Conservation (phyloP, 2,888 invertebrate genomes). For the Monochamus alternatus region DNA sequence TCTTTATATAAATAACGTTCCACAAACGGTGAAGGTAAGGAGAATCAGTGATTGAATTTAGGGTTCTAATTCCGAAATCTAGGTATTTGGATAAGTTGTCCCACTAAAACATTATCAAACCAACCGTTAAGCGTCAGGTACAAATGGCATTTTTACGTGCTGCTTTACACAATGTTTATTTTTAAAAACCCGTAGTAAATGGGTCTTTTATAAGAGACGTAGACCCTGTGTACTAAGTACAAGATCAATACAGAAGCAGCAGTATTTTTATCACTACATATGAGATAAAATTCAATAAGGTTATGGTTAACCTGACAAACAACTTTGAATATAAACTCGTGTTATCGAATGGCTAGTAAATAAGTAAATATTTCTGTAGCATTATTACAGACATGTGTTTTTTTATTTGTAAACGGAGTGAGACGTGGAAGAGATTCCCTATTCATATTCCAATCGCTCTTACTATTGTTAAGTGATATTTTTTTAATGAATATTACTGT, state of each 20-base stretch:
- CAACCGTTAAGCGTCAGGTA: background rate
- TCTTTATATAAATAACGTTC: too few relatives aligned
- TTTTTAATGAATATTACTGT: constrained; percentile 41
- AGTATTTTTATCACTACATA: constrained; percentile 36
- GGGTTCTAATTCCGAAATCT: background rate
- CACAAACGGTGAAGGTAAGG: too few relatives aligned
- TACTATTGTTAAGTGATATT: constrained; percentile 39
- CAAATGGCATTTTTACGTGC: background rate
- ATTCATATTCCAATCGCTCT: constrained; percentile 30
- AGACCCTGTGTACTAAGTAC: background rate
- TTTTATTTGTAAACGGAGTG: constrained; percentile 27
- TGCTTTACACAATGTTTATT: background rate
- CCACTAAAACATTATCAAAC: background rate
- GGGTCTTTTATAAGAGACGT: constrained; percentile 2
- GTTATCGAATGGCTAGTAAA: constrained; percentile 34
- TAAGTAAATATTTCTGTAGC: constrained; percentile 36
- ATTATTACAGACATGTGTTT: constrained; percentile 36
- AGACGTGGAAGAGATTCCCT: constrained; percentile 14
- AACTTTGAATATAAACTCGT: constrained; percentile 29
- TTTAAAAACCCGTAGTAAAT: background rate
- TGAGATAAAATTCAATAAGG: constrained; percentile 42
- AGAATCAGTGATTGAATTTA: too few relatives aligned
- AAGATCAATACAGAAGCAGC: constrained; percentile 33
- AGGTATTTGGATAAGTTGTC: background rate
- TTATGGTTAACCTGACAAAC: constrained; percentile 38